These are phyloP conservation scores for Cylloceria caligata DNA, from an alignment of 2,888 invertebrate species.

Conservation along the genomic window DNA sequence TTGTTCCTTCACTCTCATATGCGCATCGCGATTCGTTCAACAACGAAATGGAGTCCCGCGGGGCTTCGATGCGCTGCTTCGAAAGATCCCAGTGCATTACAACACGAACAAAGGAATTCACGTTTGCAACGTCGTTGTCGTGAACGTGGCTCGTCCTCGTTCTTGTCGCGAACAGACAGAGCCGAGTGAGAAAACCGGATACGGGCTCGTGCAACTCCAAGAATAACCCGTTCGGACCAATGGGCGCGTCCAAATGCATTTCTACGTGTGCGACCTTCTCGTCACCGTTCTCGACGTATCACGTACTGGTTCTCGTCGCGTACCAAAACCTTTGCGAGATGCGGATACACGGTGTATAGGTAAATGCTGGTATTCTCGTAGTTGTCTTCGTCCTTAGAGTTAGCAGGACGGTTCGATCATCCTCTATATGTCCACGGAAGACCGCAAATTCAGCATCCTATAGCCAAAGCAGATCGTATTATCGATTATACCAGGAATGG, in stretches of 20 bases:
- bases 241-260: constrained; percentile 43
- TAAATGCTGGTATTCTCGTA: constrained; percentile 17
- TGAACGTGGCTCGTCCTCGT: constrained; percentile 25
- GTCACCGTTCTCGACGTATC: constrained; percentile 41
- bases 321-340: constrained; percentile 37
- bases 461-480: constrained; percentile 61
- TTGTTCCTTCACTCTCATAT: constrained; percentile 54
- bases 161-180: constrained; percentile 37
- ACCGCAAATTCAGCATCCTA: constrained; percentile 64
- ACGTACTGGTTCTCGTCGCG: constrained; percentile 56
- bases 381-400: constrained; percentile 43
- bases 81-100: constrained; percentile 51
- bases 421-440: constrained; percentile 56
- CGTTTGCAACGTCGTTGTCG: constrained; percentile 31
- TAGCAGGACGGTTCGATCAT: constrained; percentile 57
- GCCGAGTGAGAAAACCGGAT: constrained; percentile 62
- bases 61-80: constrained; percentile 53
- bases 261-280: constrained; percentile 29
- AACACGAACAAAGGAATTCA: constrained; percentile 55
- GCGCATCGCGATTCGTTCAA: constrained; percentile 66
- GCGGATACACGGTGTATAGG: constrained; percentile 25
- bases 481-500: constrained; percentile 58
- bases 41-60: constrained; percentile 58
- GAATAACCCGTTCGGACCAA: constrained; percentile 64
- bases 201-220: constrained; percentile 55